Conservation (phyloP, 2,113 vertebrate species). For the Erythrocebus patas region DNA sequence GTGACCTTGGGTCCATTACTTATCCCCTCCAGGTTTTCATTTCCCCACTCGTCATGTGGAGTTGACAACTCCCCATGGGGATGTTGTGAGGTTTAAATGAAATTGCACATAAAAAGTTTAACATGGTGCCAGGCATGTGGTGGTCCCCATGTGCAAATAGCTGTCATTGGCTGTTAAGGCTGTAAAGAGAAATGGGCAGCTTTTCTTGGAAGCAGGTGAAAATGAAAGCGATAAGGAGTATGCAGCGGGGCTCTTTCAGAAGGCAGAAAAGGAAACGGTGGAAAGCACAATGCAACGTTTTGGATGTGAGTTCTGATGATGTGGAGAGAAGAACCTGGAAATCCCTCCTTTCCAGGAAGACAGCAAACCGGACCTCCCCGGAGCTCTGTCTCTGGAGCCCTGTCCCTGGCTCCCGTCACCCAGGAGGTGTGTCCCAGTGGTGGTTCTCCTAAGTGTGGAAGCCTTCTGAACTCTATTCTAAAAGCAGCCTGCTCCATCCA, state of each 20-base stretch:
- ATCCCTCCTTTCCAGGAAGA: neutral
- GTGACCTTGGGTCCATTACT: neutral
- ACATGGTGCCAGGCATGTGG: fast-evolving
- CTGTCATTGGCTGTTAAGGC: neutral
- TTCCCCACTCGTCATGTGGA: neutral
- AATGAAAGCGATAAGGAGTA: neutral
- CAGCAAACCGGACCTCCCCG: neutral
- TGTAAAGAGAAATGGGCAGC: neutral
- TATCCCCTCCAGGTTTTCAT: neutral
- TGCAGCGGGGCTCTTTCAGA: neutral
- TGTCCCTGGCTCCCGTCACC: neutral
- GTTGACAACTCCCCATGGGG: neutral
- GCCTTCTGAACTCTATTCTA: neutral
- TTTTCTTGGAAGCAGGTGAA: slow-evolving; percentile 14
- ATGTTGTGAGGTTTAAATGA: neutral
- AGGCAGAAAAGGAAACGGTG: neutral
- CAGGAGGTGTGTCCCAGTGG: neutral
- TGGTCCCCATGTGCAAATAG: too few relatives aligned
- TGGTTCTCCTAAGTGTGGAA: neutral
- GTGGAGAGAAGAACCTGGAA: neutral
- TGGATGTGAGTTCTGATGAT: neutral
- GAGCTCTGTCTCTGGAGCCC: neutral
- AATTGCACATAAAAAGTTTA: neutral
- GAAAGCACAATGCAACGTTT: neutral
- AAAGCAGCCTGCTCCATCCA: neutral